Evolutionary conservation across 1,140 invertebrate genomes (phyloP).

Genomic region (Stegodyphus mimosarum): DNA sequence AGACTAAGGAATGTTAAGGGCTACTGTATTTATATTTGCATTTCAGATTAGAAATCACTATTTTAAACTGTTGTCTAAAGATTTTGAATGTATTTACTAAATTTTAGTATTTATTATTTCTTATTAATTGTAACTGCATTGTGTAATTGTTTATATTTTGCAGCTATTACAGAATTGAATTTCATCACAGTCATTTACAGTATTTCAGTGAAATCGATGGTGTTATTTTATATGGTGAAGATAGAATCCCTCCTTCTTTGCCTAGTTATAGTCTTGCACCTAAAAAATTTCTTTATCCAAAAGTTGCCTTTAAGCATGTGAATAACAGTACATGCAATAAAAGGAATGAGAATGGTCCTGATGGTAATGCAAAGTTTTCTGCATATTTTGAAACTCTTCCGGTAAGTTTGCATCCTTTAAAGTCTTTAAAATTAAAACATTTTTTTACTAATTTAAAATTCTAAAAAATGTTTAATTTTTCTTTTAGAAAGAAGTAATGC

Average conservation of each 20-base stretch:
- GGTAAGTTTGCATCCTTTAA: constrained; percentile 59
- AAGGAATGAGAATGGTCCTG: neutral
- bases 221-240: constrained; percentile 77
- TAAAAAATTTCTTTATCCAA: neutral
- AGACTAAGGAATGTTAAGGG: too few species aligned
- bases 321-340: neutral
- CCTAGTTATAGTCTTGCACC: neutral
- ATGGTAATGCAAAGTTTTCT: neutral
- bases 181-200: constrained; percentile 81
- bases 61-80: too few species aligned
- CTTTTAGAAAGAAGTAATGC: constrained; percentile 77
- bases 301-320: neutral
- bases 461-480: constrained; percentile 45
- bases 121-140: neutral
- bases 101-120: neutral
- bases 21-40: too few species aligned
- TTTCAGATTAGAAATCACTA: too few species aligned
- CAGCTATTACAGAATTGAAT: constrained; percentile 82
- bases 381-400: constrained; percentile 64
- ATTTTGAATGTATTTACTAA: neutral
- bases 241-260: constrained; percentile 61
- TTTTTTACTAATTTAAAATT: too few species aligned
- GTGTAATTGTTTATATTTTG: constrained; percentile 63
- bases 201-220: constrained; percentile 93
- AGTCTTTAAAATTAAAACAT: too few species aligned